Conservation (phyloP, 2,888 invertebrate species). For the Volucella inanis region DNA sequence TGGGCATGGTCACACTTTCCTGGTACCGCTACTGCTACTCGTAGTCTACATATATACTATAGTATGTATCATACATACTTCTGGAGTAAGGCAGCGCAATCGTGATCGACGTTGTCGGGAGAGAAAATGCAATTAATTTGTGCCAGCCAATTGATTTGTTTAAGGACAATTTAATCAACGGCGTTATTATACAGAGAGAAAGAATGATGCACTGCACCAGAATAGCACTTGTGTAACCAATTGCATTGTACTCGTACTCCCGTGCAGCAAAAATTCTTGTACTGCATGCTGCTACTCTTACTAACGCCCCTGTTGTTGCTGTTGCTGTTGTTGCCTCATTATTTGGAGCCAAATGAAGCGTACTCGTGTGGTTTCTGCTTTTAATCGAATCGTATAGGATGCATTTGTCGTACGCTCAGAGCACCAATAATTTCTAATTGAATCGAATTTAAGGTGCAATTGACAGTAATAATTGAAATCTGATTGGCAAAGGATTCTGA, state of each 20-base stretch:
- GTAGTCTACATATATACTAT: too few species aligned
- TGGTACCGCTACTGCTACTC: too few species aligned
- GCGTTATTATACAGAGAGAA: conserved; percentile 74
- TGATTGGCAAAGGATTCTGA: conserved; percentile 68
- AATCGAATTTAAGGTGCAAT: conserved; percentile 83
- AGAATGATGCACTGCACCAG: conserved; percentile 36
- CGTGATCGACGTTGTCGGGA: conserved; percentile 75
- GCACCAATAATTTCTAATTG: conserved; percentile 82
- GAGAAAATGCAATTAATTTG: conserved; percentile 83
- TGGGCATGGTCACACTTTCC: conserved; percentile 16
- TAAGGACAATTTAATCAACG: conserved; percentile 83
- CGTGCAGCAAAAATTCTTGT: neutral
- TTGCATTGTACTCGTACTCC: conserved; percentile 13
- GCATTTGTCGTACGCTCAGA: conserved; percentile 68
- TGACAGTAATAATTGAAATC: conserved; percentile 79
- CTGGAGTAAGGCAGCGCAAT: conserved; percentile 13
- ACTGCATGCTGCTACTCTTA: neutral
- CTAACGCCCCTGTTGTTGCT: too few species aligned
- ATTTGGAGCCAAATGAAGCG: conserved; percentile 2
- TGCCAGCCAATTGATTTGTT: conserved; percentile 83
- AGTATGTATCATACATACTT: too few species aligned
- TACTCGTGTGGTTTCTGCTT: conserved; percentile 47
- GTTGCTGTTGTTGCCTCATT: neutral
- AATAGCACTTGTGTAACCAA: conserved; percentile 59
- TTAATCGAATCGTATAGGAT: conserved; percentile 73